Evolutionary conservation across 2,797 vertebrate genomes (phyloP).

Genomic region (Schizopygopsis malacanthus): DNA sequence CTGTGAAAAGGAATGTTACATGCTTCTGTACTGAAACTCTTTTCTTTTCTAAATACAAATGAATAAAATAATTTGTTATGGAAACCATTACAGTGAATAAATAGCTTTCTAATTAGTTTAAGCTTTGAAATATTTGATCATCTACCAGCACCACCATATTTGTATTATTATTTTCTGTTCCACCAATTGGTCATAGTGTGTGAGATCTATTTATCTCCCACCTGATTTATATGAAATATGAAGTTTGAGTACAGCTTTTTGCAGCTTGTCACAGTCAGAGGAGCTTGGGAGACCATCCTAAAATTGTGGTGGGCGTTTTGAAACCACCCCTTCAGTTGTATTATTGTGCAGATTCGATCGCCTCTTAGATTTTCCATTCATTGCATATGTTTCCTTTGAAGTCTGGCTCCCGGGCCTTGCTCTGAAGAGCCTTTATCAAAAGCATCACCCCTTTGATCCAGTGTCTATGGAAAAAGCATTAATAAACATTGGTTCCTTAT

Average conservation of each 20-base stretch:
- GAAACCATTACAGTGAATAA: background rate
- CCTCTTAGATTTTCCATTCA: slow-evolving; percentile 63
- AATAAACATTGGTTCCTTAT: slow-evolving; percentile 56
- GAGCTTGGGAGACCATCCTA: background rate
- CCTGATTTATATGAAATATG: too few relatives aligned
- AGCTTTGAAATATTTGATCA: too few relatives aligned
- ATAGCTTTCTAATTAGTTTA: too few relatives aligned
- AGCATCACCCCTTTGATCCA: slow-evolving; percentile 70
- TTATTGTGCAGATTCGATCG: slow-evolving; percentile 80
- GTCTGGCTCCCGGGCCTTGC: slow-evolving; percentile 63
- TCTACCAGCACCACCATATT: background rate
- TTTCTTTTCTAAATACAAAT: background rate
- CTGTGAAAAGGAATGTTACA: background rate
- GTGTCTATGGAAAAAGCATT: slow-evolving; percentile 63
- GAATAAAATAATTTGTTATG: background rate
- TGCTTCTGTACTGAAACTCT: background rate
- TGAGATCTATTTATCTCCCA: background rate
- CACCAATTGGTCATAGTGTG: background rate
- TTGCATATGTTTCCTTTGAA: slow-evolving; percentile 72
- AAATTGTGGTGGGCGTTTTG: slow-evolving; percentile 64
- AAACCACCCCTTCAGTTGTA: slow-evolving; percentile 59
- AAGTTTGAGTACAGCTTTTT: background rate
- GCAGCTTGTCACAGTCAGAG: background rate
- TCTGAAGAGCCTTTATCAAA: slow-evolving; percentile 63
- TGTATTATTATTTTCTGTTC: background rate